Percentiles rank a stretch among this genome's conserved stretches.
Conservation (phyloP, 2,888 invertebrate species). For the Xanthia icteritia region DNA sequence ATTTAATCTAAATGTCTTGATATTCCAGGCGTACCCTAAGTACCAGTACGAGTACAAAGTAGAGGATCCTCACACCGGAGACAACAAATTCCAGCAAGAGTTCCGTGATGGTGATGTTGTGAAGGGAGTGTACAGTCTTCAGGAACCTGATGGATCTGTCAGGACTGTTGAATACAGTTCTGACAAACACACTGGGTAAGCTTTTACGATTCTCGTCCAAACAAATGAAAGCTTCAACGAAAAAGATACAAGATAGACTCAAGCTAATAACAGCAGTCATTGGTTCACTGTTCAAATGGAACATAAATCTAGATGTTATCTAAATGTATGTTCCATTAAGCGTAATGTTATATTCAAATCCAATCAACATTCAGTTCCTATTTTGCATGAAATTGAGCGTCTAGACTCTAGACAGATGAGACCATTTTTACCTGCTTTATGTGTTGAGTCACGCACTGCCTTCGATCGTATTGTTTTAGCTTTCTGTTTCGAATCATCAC, state of each 20-base stretch:
- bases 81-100: constrained; percentile 91
- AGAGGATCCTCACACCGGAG: constrained; percentile 91
- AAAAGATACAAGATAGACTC: background rate
- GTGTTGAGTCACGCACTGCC: constrained; percentile 55
- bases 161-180: constrained; percentile 91
- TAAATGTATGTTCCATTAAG: background rate
- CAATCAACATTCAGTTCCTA: constrained; percentile 1
- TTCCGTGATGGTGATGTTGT: constrained; percentile 91
- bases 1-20: constrained; percentile 66
- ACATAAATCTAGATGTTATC: background rate
- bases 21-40: constrained; percentile 89
- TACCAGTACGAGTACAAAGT: constrained; percentile 91
- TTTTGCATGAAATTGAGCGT: constrained; percentile 27
- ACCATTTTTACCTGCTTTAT: constrained; percentile 43
- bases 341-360: constrained; percentile 2
- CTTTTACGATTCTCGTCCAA: background rate
- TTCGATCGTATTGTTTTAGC: constrained; percentile 36
- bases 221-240: constrained; percentile 1
- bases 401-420: constrained; percentile 42
- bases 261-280: background rate
- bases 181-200: constrained; percentile 90
- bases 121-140: constrained; percentile 91
- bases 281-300: background rate
- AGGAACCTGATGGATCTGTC: constrained; percentile 91
- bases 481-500: constrained; percentile 52